Conservation (phyloP, 2,797 vertebrate species). For the Anguilla anguilla region DNA sequence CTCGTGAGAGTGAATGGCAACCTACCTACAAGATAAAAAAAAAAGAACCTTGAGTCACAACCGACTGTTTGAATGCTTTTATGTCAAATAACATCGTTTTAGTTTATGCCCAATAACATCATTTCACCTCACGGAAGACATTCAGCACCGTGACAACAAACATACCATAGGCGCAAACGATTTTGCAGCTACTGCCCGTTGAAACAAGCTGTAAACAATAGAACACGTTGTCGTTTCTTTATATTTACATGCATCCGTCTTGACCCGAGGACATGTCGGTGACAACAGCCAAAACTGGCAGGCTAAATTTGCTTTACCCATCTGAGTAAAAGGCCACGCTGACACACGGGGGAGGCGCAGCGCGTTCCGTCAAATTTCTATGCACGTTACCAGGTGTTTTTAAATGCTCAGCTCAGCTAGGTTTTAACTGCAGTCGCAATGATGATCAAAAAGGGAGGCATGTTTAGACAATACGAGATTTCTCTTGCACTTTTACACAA, state of each 20-base stretch:
- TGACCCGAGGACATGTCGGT: background rate
- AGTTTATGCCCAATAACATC: background rate
- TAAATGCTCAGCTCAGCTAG: background rate
- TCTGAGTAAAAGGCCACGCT: background rate
- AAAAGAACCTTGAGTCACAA: background rate
- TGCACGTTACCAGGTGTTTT: background rate
- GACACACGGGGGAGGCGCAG: background rate
- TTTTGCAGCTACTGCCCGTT: background rate
- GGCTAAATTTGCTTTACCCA: background rate
- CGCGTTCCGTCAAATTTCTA: background rate
- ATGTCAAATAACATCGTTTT: background rate
- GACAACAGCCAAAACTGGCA: too few species aligned
- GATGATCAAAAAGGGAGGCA: background rate
- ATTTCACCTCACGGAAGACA: background rate
- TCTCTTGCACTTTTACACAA: background rate
- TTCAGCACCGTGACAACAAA: background rate
- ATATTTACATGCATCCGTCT: background rate
- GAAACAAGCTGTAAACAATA: too few species aligned
- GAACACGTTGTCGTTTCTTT: background rate
- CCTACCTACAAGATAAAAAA: background rate
- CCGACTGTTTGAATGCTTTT: background rate
- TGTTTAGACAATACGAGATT: background rate
- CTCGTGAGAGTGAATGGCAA: background rate
- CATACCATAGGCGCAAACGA: background rate
- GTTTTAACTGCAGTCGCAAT: background rate